Evolutionary conservation across 2,797 vertebrate genomes (phyloP).

Genomic region (Hypotaenidia okinawae): DNA sequence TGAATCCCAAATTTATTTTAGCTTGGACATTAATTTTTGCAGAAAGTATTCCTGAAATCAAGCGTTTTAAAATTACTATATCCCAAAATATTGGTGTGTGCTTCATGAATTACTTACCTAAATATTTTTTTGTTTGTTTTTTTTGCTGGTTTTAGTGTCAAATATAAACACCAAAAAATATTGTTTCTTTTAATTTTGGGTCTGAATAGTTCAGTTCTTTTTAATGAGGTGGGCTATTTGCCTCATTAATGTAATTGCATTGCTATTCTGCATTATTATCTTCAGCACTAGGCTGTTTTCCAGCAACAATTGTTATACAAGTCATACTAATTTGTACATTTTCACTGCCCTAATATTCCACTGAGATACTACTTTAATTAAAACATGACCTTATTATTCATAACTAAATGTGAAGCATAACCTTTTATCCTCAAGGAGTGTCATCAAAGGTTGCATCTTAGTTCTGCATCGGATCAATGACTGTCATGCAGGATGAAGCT

Average conservation of each 20-base stretch:
- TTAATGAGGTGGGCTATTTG: constrained; percentile 59
- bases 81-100: neutral
- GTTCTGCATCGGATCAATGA: constrained; percentile 72
- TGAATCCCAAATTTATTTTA: neutral
- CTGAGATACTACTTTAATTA: constrained; percentile 75
- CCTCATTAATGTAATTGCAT: constrained; percentile 69
- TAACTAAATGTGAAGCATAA: constrained; percentile 75
- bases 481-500: constrained; percentile 75
- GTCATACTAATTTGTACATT: constrained; percentile 74
- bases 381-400: constrained; percentile 81
- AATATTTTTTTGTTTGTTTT: neutral
- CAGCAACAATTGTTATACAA: constrained; percentile 70
- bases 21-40: neutral
- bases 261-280: constrained; percentile 37
- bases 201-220: constrained; percentile 28
- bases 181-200: neutral
- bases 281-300: constrained; percentile 60
- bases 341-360: constrained; percentile 70
- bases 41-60: neutral
- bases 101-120: neutral
- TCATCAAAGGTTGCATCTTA: constrained; percentile 76
- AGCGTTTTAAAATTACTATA: neutral
- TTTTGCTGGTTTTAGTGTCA: neutral
- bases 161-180: neutral
- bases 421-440: constrained; percentile 78